Evolutionary conservation across 2,797 vertebrate species (phyloP).

Genomic region (Eleutherodactylus coqui): DNA sequence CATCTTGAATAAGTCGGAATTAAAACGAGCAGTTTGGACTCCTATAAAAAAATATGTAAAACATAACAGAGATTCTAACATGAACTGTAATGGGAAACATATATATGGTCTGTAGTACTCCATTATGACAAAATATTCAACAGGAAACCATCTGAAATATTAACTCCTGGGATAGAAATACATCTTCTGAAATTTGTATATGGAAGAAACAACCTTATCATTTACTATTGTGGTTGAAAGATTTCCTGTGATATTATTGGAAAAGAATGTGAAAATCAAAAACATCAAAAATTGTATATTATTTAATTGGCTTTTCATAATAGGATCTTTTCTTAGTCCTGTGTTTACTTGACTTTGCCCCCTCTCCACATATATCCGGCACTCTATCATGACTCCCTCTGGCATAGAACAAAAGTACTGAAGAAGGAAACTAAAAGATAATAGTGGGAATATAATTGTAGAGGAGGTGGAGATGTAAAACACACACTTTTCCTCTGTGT

Average conservation of each 20-base stretch:
- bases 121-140: constrained; percentile 43
- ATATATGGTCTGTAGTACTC: constrained; percentile 34
- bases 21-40: constrained; percentile 54
- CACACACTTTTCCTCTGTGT: too few species aligned
- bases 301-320: constrained; percentile 1
- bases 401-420: not conserved
- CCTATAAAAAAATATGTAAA: constrained; percentile 51
- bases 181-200: constrained; percentile 36
- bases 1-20: constrained; percentile 44
- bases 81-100: constrained; percentile 55
- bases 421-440: too few species aligned
- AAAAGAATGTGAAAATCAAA: constrained; percentile 29
- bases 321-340: not conserved
- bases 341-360: not conserved
- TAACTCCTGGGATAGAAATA: constrained; percentile 44
- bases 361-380: not conserved
- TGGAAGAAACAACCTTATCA: constrained; percentile 25
- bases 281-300: not conserved
- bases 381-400: not conserved
- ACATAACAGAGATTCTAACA: constrained; percentile 47
- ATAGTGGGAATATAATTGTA: too few species aligned
- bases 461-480: too few species aligned
- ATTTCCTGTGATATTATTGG: constrained; percentile 19
- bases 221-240: constrained; percentile 28
- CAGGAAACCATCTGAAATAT: constrained; percentile 53